Evolutionary conservation across 2,888 invertebrate genomes (phyloP), one percentile per base, ranked within the genome.

Genomic region (Agrochola circellaris): DNA sequence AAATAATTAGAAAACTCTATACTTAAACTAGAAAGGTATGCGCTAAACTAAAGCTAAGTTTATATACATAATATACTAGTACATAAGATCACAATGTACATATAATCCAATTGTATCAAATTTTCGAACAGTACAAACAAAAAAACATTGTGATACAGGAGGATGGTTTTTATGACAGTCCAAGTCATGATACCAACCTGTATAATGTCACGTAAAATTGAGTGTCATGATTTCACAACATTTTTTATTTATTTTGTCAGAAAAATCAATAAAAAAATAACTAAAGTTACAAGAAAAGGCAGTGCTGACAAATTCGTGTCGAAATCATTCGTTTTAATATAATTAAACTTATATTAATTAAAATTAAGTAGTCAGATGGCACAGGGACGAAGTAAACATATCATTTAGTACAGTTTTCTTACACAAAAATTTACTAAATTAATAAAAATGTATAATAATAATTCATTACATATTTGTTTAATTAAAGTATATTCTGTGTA

Each of bases 61-160:
- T 81, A 77, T 79, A 73, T 82, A 87, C 81, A 79, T 54, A 72
- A 76, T 78, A 73, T 58, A 61, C 66, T 75, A 75, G 78, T 73
- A 77, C 71, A 85, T 82, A 83, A 61, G 30, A 79, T 83, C 86
- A 83, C 83, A 83, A 84, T 86, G 79, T 84, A 86, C 74, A 77
- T 83, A 62, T 71, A 42, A 56, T 72, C 20, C 3, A 64, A 54
- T 4, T 58, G 23, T 58, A 64, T 71, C 42, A 45, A 83, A 48
- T 58, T 74, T 77, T 58, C 61, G 54, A 38, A 82, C 45, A 48
- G 30, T 42, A 3, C 20, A 42, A 58, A 85, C 5, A 54, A 67
- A 51, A 17, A 42, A 68, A 56, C 26, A 71, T 61, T 61, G 42
- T 45, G 51, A 20, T n/a, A 38, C 60, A 54, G 26, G 2, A 54